Evolutionary conservation across 1,140 invertebrate genomes (phyloP), one percentile per base, ranked within the genome.

Genomic region (Adelges cooleyi): DNA sequence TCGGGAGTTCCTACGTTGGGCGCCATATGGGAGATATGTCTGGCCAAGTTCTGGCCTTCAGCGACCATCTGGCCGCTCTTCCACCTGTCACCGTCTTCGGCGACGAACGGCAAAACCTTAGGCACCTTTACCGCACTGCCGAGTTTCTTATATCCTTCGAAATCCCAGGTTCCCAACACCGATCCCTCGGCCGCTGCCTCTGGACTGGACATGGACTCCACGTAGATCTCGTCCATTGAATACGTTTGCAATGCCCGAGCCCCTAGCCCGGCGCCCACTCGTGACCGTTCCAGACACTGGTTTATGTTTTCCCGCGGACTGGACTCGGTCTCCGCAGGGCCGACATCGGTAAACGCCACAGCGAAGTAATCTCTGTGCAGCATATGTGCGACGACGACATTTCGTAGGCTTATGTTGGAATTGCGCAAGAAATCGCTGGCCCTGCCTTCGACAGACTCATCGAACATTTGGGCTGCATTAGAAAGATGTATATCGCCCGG

Each of bases 161-260:
- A 88, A 44, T 74, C 73, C 77, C 79, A 87, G 3, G 83, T 71
- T 42, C 77, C 77, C 29, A 92, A 75, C 27, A 75, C 70, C 40
- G 81, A 80, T 5, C 86, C 87, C 75, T 91, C 88, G 3, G 87
- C 87, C 5, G 86, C 81, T 29, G 85, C 82, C 73, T 87, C 84
- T 3, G 86, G 79, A 74, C 87, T 80, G 1, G 80, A 82, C 70
- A 87, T 82, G 46, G 79, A 77, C 72, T 90, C 88, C 1, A 91
- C 74, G 9, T 76, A 74, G 48, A 90, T 83, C 33, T 82, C 74
- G 68, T 79, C 80, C 1, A 87, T 79, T n/a, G 82, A 82, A 13
- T 77, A 73, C 3, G 76, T 73, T 66, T 80, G 74, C 53, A 87
- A 69, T 17, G 77, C 76, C 67, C 75, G 77, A 50, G 81, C 81